Evolutionary conservation across 2,113 vertebrate genomes (phyloP).

Genomic region (Odontophorus gujanensis): DNA sequence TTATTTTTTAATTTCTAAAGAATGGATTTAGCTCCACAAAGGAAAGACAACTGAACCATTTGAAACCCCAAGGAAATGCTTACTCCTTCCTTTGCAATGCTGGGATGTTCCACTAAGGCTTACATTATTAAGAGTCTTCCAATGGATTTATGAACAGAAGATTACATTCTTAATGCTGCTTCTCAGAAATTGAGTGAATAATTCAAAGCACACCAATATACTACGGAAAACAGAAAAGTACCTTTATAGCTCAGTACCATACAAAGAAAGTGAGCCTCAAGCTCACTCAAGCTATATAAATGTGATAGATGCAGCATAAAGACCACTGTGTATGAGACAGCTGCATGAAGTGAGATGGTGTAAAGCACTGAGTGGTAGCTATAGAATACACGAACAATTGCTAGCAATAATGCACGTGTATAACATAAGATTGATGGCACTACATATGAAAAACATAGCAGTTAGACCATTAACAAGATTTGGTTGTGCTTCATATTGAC

Average conservation of each 20-base stretch:
- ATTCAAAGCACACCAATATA: conserved; percentile 15
- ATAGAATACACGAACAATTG: not conserved
- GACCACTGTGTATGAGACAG: not conserved
- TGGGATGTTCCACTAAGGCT: conserved; percentile 53
- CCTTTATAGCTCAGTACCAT: not conserved
- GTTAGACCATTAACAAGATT: not conserved
- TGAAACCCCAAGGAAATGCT: conserved; percentile 45
- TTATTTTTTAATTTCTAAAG: not conserved
- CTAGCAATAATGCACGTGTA: not conserved
- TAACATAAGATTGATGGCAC: not conserved
- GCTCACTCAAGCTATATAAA: not conserved
- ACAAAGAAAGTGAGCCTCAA: not conserved
- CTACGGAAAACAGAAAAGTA: conserved; percentile 10
- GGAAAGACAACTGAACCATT: not conserved
- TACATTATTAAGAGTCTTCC: conserved; percentile 65
- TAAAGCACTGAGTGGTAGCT: not conserved
- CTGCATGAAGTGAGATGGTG: not conserved
- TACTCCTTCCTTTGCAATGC: conserved; percentile 16
- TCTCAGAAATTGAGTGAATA: conserved; percentile 62
- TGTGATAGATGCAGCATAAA: not conserved
- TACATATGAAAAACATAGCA: not conserved
- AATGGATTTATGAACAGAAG: conserved; percentile 64
- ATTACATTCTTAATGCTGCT: conserved; percentile 62
- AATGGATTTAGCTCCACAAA: not conserved
- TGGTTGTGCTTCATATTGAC: not conserved